Conservation (phyloP, 2,888 invertebrate species). For the Scaptomyza polygonia region DNA sequence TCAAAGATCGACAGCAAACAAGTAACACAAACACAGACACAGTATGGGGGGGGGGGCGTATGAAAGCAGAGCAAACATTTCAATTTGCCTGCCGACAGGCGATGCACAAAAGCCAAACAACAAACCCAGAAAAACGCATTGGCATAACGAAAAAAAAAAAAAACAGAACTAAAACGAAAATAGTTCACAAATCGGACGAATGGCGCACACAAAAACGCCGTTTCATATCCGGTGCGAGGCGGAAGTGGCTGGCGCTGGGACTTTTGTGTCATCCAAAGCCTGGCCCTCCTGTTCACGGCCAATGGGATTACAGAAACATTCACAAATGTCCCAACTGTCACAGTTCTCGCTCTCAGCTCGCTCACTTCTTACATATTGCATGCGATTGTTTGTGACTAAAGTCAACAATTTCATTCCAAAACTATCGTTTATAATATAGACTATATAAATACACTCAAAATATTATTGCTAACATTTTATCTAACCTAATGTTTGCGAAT, state of each 20-base stretch:
- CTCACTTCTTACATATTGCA: conserved; percentile 21
- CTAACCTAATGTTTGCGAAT: not conserved
- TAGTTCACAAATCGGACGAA: conserved; percentile 78
- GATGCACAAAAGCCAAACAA: conserved; percentile 72
- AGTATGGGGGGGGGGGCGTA: not conserved
- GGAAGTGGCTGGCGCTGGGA: conserved; percentile 63
- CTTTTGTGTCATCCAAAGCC: conserved; percentile 58
- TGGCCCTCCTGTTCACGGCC: conserved; percentile 38
- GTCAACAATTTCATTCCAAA: not conserved
- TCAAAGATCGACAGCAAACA: conserved; percentile 72
- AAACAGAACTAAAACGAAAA: conserved; percentile 60
- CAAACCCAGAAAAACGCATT: conserved; percentile 42
- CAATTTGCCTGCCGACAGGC: conserved; percentile 72
- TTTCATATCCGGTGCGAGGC: conserved; percentile 71
- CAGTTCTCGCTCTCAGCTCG: not conserved
- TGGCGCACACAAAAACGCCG: conserved; percentile 65
- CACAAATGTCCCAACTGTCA: conserved; percentile 26
- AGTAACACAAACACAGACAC: too few relatives aligned
- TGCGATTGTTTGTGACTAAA: not conserved
- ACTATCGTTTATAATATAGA: not conserved
- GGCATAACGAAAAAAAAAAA: conserved; percentile 2
- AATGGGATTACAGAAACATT: conserved; percentile 45
- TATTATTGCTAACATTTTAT: not conserved
- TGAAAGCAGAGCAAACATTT: conserved; percentile 68
- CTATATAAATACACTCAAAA: too few relatives aligned